These are phyloP conservation scores for Mirounga angustirostris DNA, from an alignment of 2,113 vertebrate species.

Conservation along the genomic window DNA sequence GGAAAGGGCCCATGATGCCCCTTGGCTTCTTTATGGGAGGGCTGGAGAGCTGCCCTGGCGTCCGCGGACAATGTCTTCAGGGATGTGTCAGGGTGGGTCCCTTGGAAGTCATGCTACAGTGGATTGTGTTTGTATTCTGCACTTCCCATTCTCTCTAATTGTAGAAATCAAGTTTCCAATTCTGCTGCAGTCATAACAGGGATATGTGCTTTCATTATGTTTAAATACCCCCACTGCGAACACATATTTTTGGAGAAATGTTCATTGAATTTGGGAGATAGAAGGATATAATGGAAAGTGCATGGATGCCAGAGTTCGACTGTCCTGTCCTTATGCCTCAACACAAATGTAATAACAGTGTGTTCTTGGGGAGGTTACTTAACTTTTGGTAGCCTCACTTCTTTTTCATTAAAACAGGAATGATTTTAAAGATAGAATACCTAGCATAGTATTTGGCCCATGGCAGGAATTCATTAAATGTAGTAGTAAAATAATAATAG, in stretches of 20 bases:
- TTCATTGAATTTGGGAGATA: not conserved
- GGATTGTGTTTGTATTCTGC: not conserved
- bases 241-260: not conserved
- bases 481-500: not conserved
- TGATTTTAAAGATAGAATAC: not conserved
- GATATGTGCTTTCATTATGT: not conserved
- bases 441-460: not conserved
- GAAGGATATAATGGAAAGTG: not conserved
- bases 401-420: not conserved
- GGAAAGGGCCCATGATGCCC: not conserved
- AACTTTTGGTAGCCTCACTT: not conserved
- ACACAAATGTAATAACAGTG: not conserved
- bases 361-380: not conserved
- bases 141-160: not conserved
- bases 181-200: not conserved
- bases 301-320: not conserved
- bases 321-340: not conserved
- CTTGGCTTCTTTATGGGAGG: not conserved
- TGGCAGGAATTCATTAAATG: constrained; percentile 31
- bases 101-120: not conserved
- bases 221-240: not conserved
- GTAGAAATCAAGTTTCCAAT: not conserved
- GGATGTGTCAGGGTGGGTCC: not conserved
- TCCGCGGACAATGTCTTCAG: not conserved
- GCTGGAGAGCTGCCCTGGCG: not conserved